Base-by-base conservation (phyloP, 2,888 invertebrate species). In the Hirtodrosophila histrioides region DNA sequence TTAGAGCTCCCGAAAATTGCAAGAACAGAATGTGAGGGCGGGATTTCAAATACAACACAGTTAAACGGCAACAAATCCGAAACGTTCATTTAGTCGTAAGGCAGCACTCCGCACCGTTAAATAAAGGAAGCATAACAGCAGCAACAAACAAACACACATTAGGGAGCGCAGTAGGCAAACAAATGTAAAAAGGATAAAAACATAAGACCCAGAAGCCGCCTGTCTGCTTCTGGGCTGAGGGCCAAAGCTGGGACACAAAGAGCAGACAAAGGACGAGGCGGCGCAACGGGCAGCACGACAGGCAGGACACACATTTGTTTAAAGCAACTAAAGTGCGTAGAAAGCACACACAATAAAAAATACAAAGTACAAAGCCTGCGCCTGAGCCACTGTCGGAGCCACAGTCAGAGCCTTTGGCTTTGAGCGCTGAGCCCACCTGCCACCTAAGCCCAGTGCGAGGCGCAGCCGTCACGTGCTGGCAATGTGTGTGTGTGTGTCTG, bases 271-370 rank as follows among this genome's bases (percentile, higher is more conserved):
- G 51, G 57, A 17, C 17, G 17, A 35, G 17, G n/a, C 45, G 44
- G 46, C 24, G 54, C 70, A 40, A 62, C 69, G 40, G 48, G 41
- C 78, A 64, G 43, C 53, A 48, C 46, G 35, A 17, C 55, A 54
- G 44, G 8, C 56, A 43, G 45, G n/a, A 51, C 57, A 67, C 80
- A 84, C 82, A 87, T 87, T 82, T 86, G 87, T 75, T 85, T 63
- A 70, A 82, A 75, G 51, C 66, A 86, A 54, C 63, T 36, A 55
- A 71, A 82, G 68, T 87, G 83, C 88, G 82, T 75, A 12, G 27
- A 44, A 43, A 24, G 51, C 61, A 39, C 11, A 49, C 8, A 11
- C 27, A 24, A 43, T 35, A 41, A 35, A 17, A 39, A 33, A 29
- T 4, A 36, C 23, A 44, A 17, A 50, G 3, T 23, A 75, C 49